Conservation (phyloP, 53 echinoderm and acorn worm species). For the Arbacia lixula region DNA sequence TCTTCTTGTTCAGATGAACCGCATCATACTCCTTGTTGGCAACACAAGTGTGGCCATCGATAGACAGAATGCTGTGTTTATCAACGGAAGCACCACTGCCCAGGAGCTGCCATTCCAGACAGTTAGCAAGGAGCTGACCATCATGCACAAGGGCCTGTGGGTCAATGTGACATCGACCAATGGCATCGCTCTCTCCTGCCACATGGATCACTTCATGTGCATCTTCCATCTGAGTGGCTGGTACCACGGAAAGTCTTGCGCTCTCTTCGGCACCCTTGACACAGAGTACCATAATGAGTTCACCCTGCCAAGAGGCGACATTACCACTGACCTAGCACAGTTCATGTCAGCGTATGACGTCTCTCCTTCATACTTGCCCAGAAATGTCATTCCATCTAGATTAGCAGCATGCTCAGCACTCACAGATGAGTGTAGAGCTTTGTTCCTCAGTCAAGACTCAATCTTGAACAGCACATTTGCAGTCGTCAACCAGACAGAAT, state of each 20-base stretch:
- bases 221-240: constrained; percentile 85
- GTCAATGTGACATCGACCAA: constrained; percentile 76
- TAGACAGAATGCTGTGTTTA: constrained; percentile 63
- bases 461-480: constrained; percentile 48
- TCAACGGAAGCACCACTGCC: constrained; percentile 57
- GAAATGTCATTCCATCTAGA: neutral
- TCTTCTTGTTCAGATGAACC: constrained; percentile 66
- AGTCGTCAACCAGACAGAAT: constrained; percentile 65
- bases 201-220: constrained; percentile 73
- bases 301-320: constrained; percentile 71
- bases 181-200: constrained; percentile 78
- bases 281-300: constrained; percentile 75
- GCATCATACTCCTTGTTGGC: constrained; percentile 61
- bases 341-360: constrained; percentile 77
- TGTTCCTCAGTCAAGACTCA: constrained; percentile 48
- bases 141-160: constrained; percentile 78
- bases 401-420: neutral
- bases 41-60: constrained; percentile 61
- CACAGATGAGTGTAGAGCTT: constrained; percentile 30
- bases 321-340: constrained; percentile 57
- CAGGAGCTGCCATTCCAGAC: constrained; percentile 74
- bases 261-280: constrained; percentile 87
- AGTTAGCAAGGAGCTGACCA: constrained; percentile 44
- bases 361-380: neutral
- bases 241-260: constrained; percentile 95